phyloP scores from a whole-genome alignment of 1,140 invertebrate species.

The Bombus pyrosoma region DNA sequence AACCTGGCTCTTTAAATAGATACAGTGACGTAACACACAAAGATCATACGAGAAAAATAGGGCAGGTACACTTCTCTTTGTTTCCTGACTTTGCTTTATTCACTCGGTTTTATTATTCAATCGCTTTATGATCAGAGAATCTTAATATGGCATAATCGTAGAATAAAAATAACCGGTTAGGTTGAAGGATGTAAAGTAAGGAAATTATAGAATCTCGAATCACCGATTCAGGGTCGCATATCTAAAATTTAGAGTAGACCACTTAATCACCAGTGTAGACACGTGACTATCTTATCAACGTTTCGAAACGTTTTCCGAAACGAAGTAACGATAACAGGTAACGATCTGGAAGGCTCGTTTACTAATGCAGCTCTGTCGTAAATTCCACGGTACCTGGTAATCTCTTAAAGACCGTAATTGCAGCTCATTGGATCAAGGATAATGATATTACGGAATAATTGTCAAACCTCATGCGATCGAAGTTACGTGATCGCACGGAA shows the following conservation, averaged over 20 bases:
- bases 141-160: no score
- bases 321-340: background rate
- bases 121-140: no score
- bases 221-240: background rate
- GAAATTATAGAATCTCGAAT: no score
- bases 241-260: background rate
- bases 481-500: conserved; percentile 25
- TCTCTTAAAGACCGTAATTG: conserved; percentile 31
- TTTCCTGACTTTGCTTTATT: no score
- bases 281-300: conserved; percentile 16
- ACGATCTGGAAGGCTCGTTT: background rate
- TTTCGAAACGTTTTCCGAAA: background rate
- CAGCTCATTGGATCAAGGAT: conserved; percentile 38
- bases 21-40: no score
- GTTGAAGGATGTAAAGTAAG: no score
- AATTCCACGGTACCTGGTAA: background rate
- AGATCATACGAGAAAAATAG: no score
- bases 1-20: no score
- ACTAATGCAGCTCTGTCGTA: conserved; percentile 6
- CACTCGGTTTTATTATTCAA: no score
- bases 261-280: no score
- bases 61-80: no score
- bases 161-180: no score
- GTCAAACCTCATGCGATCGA: conserved; percentile 39
- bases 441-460: conserved; percentile 44